Evolutionary conservation across 2,888 invertebrate species (phyloP).

Genomic region (Neoaliturus tenellus): DNA sequence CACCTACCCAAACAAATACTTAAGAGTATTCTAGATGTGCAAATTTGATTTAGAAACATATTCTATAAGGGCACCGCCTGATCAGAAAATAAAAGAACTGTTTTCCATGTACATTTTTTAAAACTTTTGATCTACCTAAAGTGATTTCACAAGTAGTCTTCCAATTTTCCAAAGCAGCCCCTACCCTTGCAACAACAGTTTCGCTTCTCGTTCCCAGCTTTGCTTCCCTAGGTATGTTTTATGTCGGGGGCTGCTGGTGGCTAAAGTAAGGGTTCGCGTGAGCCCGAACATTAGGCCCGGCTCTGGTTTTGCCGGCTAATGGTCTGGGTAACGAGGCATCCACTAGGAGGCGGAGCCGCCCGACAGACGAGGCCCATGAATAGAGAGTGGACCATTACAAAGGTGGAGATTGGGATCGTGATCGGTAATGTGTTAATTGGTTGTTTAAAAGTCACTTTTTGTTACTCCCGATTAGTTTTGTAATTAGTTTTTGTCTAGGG

Average conservation of each 20-base stretch:
- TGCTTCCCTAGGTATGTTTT: too few relatives aligned
- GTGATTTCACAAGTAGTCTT: too few relatives aligned
- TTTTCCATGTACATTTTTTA: too few relatives aligned
- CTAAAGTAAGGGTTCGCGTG: neutral
- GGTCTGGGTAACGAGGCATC: neutral
- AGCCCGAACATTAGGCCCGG: neutral
- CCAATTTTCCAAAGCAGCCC: too few relatives aligned
- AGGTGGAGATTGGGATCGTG: neutral
- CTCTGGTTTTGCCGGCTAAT: neutral
- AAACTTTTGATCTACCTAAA: too few relatives aligned
- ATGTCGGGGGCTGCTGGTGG: neutral
- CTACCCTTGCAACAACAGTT: too few relatives aligned
- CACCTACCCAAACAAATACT: too few relatives aligned
- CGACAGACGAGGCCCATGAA: conserved; percentile 9
- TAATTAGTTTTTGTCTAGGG: neutral
- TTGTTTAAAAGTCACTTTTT: neutral
- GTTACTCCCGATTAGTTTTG: neutral
- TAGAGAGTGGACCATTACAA: conserved; percentile 16
- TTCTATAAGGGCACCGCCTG: too few relatives aligned
- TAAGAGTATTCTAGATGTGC: too few relatives aligned
- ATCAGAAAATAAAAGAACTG: too few relatives aligned
- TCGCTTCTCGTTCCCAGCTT: too few relatives aligned
- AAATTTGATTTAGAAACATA: too few relatives aligned
- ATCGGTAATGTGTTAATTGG: neutral
- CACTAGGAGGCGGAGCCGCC: neutral